Evolutionary conservation across 23 tunicate genomes (phyloP), one percentile per base, ranked within the genome.

Genomic region (Trididemnum miniatum): DNA sequence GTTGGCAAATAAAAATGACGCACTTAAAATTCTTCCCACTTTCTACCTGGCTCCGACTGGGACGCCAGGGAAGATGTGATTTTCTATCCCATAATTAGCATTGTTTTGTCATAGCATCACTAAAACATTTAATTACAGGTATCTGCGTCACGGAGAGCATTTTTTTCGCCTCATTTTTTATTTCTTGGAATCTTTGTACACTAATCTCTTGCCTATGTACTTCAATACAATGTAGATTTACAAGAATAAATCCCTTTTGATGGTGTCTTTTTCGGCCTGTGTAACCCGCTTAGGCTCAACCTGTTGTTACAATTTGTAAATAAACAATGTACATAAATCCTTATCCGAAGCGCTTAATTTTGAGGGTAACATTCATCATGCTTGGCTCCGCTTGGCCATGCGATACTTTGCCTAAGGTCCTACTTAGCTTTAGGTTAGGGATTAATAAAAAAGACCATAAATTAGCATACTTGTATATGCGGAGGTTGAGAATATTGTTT

Each of bases 11-110:
- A n/a, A n/a, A n/a, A n/a, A n/a, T n/a, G n/a, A 69, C 27, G 51
- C 86, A 82, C 86, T 82, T 82, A 34, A 39, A 3, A 37, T 63
- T 29, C 20, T 40, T 36, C 82, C 90, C 90, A 84, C 90, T 65
- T 86, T 35, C n/a, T 79, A 51, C 90, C 90, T 78, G 84, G 76
- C 90, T 67, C 90, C 80, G 73, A 72, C 67, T 86, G n/a, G 84
- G 72, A 86, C 90, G 40, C 90, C 82, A 35, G 72, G 69, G 74
- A 35, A 69, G 54, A 57, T 78, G 54, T 79, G 69, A 35, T 31
- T 50, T 24, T 38, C 20, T 31, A 77, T 30, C 80, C 52, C 59
- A 84, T 86, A 69, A 86, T 86, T 86, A 79, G 54, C 81, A 36
- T 65, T 36, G 80, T 38, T 54, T 34, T 23, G 18, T 54, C 35